phyloP scores from a whole-genome alignment of 2,888 invertebrate genomes.

The Hypena proboscidalis region DNA sequence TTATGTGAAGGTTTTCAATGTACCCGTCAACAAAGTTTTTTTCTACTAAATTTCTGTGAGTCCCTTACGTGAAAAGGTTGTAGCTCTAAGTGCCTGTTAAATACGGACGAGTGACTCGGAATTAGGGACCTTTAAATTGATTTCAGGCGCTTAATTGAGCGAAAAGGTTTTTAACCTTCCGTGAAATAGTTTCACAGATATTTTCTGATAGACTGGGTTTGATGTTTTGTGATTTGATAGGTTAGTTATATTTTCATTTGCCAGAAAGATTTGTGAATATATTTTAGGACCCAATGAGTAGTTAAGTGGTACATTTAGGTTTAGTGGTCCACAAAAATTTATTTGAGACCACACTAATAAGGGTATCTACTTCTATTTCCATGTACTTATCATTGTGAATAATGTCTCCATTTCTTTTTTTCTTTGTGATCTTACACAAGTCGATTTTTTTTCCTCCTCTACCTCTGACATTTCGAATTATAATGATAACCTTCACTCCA shows the following conservation, averaged over 20 bases:
- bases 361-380: no score
- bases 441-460: no score
- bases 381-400: no score
- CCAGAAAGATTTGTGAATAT: background rate
- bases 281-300: no score
- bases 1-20: background rate
- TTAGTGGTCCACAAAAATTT: no score
- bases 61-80: constrained; percentile 28
- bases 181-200: constrained; percentile 17
- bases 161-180: constrained; percentile 22
- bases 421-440: no score
- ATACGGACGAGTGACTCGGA: constrained; percentile 32
- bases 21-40: constrained; percentile 1
- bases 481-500: no score
- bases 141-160: constrained; percentile 42
- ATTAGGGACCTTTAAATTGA: constrained; percentile 42
- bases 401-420: no score
- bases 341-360: no score
- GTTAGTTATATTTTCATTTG: background rate
- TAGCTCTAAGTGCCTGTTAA: constrained; percentile 34
- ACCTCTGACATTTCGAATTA: no score
- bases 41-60: constrained; percentile 5
- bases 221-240: constrained; percentile 1
- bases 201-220: constrained; percentile 8
- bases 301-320: no score